A percentile compares a stretch with the other conserved stretches of the same genome.
Evolutionary conservation across 2,888 invertebrate genomes (phyloP).

Genomic region (Drosophila affinis): DNA sequence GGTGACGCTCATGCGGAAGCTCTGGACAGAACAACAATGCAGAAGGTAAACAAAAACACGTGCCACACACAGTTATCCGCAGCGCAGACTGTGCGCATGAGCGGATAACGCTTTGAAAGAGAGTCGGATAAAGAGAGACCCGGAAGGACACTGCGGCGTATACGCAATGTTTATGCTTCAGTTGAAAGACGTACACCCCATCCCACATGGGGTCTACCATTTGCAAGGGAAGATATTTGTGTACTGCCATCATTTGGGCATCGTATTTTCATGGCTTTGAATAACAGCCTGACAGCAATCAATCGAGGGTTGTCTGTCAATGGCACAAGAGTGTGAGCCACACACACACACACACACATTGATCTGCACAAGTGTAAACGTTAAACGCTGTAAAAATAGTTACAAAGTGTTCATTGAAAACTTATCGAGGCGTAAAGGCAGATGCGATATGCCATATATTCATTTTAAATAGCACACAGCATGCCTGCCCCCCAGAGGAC

Average conservation of each 20-base stretch:
- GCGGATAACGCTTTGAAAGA: constrained; percentile 53
- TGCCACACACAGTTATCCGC: constrained; percentile 60
- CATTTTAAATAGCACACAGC: constrained; percentile 60
- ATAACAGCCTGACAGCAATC: constrained; percentile 37
- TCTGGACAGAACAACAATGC: constrained; percentile 55
- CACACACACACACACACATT: constrained; percentile 15
- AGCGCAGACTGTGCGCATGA: constrained; percentile 50
- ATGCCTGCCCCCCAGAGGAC: neutral
- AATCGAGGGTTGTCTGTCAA: constrained; percentile 67
- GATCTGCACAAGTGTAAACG: constrained; percentile 62
- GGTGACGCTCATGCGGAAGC: constrained; percentile 42
- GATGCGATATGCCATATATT: constrained; percentile 57
- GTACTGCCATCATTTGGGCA: constrained; percentile 31
- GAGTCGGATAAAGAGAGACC: constrained; percentile 36
- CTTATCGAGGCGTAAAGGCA: constrained; percentile 70
- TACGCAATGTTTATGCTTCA: constrained; percentile 31
- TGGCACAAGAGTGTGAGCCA: neutral
- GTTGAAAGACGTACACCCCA: constrained; percentile 3
- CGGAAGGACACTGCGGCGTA: constrained; percentile 33
- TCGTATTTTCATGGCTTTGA: constrained; percentile 17
- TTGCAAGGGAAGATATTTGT: constrained; percentile 8
- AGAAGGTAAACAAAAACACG: constrained; percentile 77
- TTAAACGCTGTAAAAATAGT: constrained; percentile 75
- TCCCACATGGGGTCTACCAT: neutral
- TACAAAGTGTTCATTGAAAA: constrained; percentile 77